phyloP scores from a whole-genome alignment of 2,797 vertebrate species.

The Accipiter badius region DNA sequence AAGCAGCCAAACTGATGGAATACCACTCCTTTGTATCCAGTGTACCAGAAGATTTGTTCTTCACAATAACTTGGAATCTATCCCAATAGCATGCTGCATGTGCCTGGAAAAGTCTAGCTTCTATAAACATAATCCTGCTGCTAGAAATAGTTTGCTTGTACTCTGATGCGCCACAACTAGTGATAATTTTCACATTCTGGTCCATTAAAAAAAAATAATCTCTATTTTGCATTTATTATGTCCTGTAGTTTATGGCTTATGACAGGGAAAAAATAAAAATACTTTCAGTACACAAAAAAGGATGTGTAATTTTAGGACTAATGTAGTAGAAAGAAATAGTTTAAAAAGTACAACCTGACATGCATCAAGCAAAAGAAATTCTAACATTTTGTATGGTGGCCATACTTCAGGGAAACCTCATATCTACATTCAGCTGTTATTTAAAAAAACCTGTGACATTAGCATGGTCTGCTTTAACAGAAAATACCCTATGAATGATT shows the following conservation, averaged over 20 bases:
- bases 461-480: background rate
- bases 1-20: background rate
- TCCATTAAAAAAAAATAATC: background rate
- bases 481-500: background rate
- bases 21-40: background rate
- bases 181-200: background rate
- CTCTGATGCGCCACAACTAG: background rate
- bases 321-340: fast-evolving
- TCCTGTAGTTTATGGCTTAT: background rate
- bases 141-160: background rate
- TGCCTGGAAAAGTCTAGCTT: background rate
- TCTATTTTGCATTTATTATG: background rate
- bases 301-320: background rate
- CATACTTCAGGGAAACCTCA: background rate
- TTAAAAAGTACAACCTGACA: background rate
- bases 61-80: background rate
- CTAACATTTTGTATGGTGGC: background rate
- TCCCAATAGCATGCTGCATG: background rate
- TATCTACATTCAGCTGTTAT: background rate
- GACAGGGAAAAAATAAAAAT: background rate
- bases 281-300: background rate
- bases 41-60: background rate
- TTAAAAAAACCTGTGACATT: background rate
- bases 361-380: background rate
- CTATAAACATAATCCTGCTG: background rate